phyloP scores from a whole-genome alignment of 2,113 vertebrate genomes.

The Gallinago undulata region DNA sequence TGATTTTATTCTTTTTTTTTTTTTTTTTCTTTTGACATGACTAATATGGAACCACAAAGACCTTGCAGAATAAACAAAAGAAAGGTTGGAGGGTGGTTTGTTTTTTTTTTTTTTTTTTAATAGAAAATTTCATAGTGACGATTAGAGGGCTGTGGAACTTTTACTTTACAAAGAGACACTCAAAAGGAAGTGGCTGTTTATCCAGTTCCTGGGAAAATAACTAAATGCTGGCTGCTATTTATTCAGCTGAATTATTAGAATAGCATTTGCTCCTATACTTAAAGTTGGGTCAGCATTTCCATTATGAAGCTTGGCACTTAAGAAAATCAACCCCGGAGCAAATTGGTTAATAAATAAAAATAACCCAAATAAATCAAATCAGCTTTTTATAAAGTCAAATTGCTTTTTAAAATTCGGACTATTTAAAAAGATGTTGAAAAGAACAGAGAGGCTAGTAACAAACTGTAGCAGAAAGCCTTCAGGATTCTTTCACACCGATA shows the following conservation, averaged over 20 bases:
- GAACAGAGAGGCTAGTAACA: background rate
- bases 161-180: constrained; percentile 68
- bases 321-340: constrained; percentile 26
- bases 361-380: constrained; percentile 38
- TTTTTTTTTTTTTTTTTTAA: constrained; percentile 25
- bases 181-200: constrained; percentile 80
- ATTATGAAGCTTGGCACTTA: constrained; percentile 50
- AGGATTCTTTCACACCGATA: background rate
- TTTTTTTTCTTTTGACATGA: background rate
- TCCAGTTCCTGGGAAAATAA: constrained; percentile 82
- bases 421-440: background rate
- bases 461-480: background rate
- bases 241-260: constrained; percentile 80
- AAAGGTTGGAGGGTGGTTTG: background rate
- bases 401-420: constrained; percentile 3
- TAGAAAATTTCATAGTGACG: constrained; percentile 64
- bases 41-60: constrained; percentile 28
- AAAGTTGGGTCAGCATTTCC: constrained; percentile 64
- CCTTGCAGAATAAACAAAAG: constrained; percentile 39
- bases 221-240: constrained; percentile 76
- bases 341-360: constrained; percentile 60
- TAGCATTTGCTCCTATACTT: constrained; percentile 28
- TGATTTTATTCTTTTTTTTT: background rate
- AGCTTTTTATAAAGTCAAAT: constrained; percentile 12
- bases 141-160: constrained; percentile 62